Base-by-base conservation (phyloP, 2,797 vertebrate genomes). In the Leptatherina wallacei region DNA sequence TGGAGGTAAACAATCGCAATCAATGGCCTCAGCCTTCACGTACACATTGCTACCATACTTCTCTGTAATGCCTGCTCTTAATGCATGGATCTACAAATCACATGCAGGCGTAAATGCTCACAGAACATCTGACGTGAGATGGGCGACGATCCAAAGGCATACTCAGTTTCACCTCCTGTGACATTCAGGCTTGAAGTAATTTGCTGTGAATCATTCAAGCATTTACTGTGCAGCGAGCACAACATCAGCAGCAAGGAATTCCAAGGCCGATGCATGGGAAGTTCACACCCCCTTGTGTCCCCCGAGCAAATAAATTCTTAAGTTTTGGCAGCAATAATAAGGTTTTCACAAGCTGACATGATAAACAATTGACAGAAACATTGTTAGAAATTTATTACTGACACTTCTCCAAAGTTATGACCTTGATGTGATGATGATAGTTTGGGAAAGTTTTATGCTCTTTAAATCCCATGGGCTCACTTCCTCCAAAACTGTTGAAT, bases 221-320 rank as follows among this genome's bases (percentile, higher is more conserved):
- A 66, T 85, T 79, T 75, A 80, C 20, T 56, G 66, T 20, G 58
- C 65, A 83, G 77, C 2, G 52, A 81, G 57, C 59, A 75, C 72
- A 79, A 62, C 83, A 85, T 75, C 85, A 87, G 55, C 78, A 74
- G 59, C 56, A 38, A 82, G 63, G 86, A 90, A 89, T 83, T 85
- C 71, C 75, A 82, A 47, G 79, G 63, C 65, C 64, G 65, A 69
- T 35, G 44, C 61, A 74, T 3, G 61, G 47, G 86, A 88, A 78
- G 65, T 44, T 82, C 65, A 64, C 79, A 80, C 54, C 16, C 61
- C 38, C 69, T 69, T 44, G 49, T 20, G 68, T 73, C 67, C 65
- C 84, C 77, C 59, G 79, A 82, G 49, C 32, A 79, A 85, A 83
- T 69, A 58, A 54, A 69, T 29, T 65, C 60, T 56, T 2, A 18